Conservation (phyloP, 2,888 invertebrate species). For the Agonum fuliginosum region DNA sequence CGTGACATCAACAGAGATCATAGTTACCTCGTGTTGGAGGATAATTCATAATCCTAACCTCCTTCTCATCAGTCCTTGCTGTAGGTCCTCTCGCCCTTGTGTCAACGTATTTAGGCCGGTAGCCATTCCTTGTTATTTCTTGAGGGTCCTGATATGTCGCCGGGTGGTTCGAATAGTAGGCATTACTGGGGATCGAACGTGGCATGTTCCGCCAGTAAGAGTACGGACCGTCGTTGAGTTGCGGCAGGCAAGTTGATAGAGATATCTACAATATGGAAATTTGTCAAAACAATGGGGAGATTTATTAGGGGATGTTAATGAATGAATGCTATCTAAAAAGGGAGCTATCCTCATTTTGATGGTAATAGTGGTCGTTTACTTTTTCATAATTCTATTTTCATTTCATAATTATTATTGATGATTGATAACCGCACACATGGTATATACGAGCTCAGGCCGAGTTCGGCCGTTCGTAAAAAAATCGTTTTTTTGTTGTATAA, state of each 20-base stretch:
- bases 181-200: not conserved
- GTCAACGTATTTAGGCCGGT: not conserved
- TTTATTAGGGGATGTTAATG: not conserved
- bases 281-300: not conserved
- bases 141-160: constrained; percentile 4
- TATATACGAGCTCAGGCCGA: no score
- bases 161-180: constrained; percentile 23
- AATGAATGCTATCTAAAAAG: no score
- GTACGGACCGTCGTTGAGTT: not conserved
- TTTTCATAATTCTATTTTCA: no score
- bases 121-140: not conserved
- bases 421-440: no score
- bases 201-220: not conserved
- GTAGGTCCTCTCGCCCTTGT: not conserved
- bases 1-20: no score
- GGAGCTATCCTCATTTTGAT: no score
- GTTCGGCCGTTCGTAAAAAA: no score
- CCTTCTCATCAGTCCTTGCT: not conserved
- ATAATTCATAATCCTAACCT: constrained; percentile 25
- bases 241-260: not conserved
- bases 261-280: constrained; percentile 14
- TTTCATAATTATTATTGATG: no score
- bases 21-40: constrained; percentile 1
- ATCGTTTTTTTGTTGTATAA: no score
- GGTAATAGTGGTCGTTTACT: no score